A percentile compares a stretch with the other conserved stretches of the same genome.
These are phyloP conservation scores for Grammomys surdaster DNA, from an alignment of 2,113 vertebrate genomes.

Conservation along the genomic window DNA sequence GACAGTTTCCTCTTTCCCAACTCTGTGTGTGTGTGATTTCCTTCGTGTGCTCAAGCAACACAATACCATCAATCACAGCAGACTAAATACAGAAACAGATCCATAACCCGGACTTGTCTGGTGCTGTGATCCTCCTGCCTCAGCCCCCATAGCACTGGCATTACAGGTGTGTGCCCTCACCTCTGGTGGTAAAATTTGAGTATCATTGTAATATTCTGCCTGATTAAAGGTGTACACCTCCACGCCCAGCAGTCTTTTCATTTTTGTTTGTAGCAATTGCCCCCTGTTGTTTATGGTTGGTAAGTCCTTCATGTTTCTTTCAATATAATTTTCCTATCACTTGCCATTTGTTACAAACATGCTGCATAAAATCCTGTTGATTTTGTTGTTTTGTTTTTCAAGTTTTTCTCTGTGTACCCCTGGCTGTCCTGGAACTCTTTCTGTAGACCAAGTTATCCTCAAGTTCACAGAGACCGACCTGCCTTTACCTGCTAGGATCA, in stretches of 20 bases:
- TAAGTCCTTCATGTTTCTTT: constrained; percentile 14
- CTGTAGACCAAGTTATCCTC: neutral
- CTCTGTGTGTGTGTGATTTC: neutral
- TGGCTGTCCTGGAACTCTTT: neutral
- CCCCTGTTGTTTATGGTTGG: neutral
- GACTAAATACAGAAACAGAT: neutral
- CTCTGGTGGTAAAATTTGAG: neutral
- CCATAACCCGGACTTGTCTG: neutral
- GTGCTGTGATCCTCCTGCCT: neutral
- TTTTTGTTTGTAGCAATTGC: neutral
- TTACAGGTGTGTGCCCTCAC: neutral
- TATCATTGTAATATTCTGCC: neutral
- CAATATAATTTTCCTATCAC: neutral
- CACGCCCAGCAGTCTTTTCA: neutral
- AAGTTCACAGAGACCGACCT: neutral
- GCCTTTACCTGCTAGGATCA: neutral
- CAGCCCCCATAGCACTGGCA: neutral
- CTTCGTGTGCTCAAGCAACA: neutral
- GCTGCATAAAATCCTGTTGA: neutral
- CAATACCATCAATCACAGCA: neutral
- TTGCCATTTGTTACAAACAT: neutral
- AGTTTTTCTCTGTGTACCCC: neutral
- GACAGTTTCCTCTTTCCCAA: neutral
- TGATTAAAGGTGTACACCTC: neutral
- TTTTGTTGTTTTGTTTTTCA: neutral